Percentiles rank a stretch among this genome's conserved stretches.
Conservation (phyloP, 2,113 vertebrate genomes). For the Oryzias curvinotus region DNA sequence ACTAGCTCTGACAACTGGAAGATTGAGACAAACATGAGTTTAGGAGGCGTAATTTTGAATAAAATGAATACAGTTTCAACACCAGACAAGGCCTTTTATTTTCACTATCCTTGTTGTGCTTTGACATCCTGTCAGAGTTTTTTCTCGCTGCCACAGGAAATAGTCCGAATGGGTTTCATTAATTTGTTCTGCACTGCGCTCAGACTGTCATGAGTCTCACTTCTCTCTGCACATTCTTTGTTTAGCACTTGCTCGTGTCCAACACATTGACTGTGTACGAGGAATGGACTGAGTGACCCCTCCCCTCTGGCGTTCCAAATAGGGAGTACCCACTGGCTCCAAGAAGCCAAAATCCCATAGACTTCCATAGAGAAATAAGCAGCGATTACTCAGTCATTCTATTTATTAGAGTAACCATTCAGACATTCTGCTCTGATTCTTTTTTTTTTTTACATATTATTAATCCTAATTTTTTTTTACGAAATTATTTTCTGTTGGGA, state of each 20-base stretch:
- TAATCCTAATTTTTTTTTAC: too few relatives aligned
- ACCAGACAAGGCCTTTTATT: conserved; percentile 7
- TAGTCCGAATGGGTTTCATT: conserved; percentile 37
- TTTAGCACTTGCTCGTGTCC: conserved; percentile 23
- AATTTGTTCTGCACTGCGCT: conserved; percentile 17
- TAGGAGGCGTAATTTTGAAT: conserved; percentile 20
- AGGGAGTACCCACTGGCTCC: too few relatives aligned
- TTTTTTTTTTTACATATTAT: too few relatives aligned
- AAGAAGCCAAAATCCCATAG: too few relatives aligned
- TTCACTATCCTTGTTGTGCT: conserved; percentile 18
- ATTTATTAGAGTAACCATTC: too few relatives aligned
- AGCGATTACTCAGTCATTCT: too few relatives aligned
- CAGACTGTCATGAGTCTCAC: not conserved
- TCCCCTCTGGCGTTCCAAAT: too few relatives aligned
- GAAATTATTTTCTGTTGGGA: too few relatives aligned
- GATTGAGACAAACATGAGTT: conserved; percentile 40
- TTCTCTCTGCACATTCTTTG: conserved; percentile 33
- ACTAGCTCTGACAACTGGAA: conserved; percentile 34
- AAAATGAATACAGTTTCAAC: conserved; percentile 18
- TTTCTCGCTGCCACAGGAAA: conserved; percentile 42
- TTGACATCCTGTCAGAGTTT: conserved; percentile 22
- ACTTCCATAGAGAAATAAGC: too few relatives aligned
- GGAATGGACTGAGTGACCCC: too few relatives aligned
- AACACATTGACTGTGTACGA: conserved; percentile 1
- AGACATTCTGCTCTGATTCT: too few relatives aligned